A percentile compares a stretch with the other conserved stretches of the same genome.
Evolutionary conservation across 2,888 invertebrate genomes (phyloP).

Genomic region (Druceiella hillmani): DNA sequence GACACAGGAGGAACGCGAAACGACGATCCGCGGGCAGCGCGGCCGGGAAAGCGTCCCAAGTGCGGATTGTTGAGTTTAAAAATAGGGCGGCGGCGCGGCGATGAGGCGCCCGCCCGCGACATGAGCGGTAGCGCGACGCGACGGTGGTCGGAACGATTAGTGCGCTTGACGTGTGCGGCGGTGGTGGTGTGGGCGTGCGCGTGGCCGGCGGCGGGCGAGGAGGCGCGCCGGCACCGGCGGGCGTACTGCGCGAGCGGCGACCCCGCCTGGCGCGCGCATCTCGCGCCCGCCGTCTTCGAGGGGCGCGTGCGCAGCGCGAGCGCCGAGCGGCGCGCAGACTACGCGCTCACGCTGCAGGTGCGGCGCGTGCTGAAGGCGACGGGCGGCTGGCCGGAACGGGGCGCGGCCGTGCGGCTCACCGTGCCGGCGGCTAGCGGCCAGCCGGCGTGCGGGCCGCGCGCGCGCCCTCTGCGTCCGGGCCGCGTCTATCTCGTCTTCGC

Average conservation of each 20-base stretch:
- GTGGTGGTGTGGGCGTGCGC: constrained; percentile 31
- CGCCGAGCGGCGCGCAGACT: constrained; percentile 38
- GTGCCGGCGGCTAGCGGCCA: constrained; percentile 31
- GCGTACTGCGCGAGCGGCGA: constrained; percentile 48
- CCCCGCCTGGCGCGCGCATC: constrained; percentile 50
- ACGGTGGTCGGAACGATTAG: constrained; percentile 33
- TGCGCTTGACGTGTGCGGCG: constrained; percentile 41
- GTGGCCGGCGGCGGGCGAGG: constrained; percentile 25
- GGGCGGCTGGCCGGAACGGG: constrained; percentile 40
- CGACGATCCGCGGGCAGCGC: constrained; percentile 5
- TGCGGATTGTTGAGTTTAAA: constrained; percentile 1
- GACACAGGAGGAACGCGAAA: constrained; percentile 3
- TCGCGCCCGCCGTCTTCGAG: constrained; percentile 48
- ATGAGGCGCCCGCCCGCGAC: constrained; percentile 46
- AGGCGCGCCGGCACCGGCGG: constrained; percentile 33
- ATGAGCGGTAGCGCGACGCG: constrained; percentile 33
- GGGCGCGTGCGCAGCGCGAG: constrained; percentile 36
- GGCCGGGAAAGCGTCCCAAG: constrained; percentile 1
- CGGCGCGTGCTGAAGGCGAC: constrained; percentile 40
- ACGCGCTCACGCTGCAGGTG: constrained; percentile 44
- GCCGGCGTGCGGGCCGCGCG: constrained; percentile 44
- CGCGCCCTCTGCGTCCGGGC: constrained; percentile 43
- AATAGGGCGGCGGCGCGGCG: constrained; percentile 5
- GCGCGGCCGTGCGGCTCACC: constrained; percentile 37
- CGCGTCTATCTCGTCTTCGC: constrained; percentile 49